A percentile compares a stretch with the other conserved stretches of the same genome.
phyloP scores from a whole-genome alignment of 2,113 vertebrate species.

The Sapajus apella region DNA sequence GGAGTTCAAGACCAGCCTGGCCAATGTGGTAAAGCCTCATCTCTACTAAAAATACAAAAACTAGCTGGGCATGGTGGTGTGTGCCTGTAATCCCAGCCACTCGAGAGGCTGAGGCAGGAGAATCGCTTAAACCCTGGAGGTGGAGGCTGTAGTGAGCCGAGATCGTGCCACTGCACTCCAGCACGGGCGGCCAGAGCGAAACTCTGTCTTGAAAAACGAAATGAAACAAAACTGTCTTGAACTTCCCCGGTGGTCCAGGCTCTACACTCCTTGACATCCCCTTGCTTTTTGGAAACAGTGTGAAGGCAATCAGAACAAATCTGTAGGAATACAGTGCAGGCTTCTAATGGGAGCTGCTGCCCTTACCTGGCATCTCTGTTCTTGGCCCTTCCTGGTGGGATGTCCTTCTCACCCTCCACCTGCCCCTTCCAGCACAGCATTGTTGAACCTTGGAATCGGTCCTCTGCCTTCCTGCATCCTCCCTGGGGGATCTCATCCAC shows the following conservation, averaged over 20 bases:
- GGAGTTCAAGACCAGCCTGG: no score
- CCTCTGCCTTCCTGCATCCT: not conserved
- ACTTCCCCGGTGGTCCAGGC: not conserved
- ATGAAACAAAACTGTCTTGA: no score
- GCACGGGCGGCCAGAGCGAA: no score
- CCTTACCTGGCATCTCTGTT: not conserved
- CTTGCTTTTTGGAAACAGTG: not conserved
- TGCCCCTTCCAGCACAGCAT: fast-evolving
- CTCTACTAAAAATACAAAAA: no score
- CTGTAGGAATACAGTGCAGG: fast-evolving
- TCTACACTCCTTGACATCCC: fast-evolving
- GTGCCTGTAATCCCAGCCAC: no score
- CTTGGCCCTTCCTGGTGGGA: not conserved
- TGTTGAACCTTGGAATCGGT: not conserved
- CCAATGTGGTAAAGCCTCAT: no score
- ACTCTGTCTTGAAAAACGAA: not conserved
- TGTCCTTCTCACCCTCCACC: fast-evolving
- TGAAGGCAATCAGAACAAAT: not conserved
- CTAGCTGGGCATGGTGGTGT: no score
- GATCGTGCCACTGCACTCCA: no score
- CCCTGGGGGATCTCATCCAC: not conserved
- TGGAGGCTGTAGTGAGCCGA: no score
- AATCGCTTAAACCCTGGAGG: no score
- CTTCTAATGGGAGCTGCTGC: not conserved
- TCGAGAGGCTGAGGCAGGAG: no score